Evolutionary conservation across 1,140 invertebrate species (phyloP).

Genomic region (Onthophagus taurus): DNA sequence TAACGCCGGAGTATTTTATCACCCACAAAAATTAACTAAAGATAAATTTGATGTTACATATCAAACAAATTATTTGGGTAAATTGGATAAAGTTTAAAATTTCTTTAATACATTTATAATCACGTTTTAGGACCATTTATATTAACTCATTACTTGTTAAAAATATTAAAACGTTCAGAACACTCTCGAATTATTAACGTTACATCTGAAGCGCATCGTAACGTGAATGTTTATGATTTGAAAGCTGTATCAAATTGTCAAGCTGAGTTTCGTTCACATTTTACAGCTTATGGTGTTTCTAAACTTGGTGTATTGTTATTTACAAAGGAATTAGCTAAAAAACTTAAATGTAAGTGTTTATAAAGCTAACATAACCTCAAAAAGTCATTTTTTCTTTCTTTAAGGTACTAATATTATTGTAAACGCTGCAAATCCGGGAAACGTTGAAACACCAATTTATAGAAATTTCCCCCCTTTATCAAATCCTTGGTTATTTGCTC

Average conservation of each 20-base stretch:
- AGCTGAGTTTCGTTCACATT: slow-evolving; percentile 27
- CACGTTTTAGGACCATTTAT: slow-evolving; percentile 32
- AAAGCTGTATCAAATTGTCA: slow-evolving; percentile 28
- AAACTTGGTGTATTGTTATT: slow-evolving; percentile 33
- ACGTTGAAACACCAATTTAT: slow-evolving; percentile 34
- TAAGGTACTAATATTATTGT: slow-evolving; percentile 32
- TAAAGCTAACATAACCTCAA: too few species aligned
- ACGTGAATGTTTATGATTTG: slow-evolving; percentile 31
- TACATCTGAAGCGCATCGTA: slow-evolving; percentile 32
- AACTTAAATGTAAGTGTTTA: slow-evolving; percentile 25
- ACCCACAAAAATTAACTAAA: slow-evolving; percentile 42
- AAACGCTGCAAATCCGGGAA: slow-evolving; percentile 38
- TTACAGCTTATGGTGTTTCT: slow-evolving; percentile 31
- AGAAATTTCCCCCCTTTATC: slow-evolving; percentile 31
- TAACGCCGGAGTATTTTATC: slow-evolving; percentile 53
- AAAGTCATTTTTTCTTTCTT: slow-evolving; percentile 22
- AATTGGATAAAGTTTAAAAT: background rate
- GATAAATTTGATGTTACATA: slow-evolving; percentile 51
- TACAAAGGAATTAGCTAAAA: slow-evolving; percentile 27
- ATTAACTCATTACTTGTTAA: slow-evolving; percentile 31
- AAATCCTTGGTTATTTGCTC: slow-evolving; percentile 27
- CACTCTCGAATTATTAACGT: slow-evolving; percentile 34
- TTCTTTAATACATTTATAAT: background rate
- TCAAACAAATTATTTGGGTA: slow-evolving; percentile 52
- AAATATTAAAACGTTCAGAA: slow-evolving; percentile 22